phyloP scores from a whole-genome alignment of 2,797 vertebrate species.

The Cuculus canorus region DNA sequence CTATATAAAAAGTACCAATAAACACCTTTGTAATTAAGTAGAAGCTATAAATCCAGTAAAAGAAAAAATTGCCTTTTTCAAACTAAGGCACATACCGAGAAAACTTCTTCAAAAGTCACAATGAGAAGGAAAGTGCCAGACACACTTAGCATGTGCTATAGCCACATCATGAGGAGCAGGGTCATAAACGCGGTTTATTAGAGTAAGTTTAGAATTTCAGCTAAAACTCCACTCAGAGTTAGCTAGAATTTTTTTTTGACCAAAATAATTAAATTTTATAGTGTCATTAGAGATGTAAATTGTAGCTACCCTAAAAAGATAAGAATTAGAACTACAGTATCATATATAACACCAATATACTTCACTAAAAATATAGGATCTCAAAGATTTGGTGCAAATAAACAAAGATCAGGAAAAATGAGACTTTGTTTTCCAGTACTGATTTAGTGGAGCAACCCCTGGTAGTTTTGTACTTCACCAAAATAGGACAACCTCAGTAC shows the following conservation, averaged over 20 bases:
- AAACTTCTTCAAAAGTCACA: background rate
- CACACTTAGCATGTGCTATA: background rate
- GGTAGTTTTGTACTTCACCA: background rate
- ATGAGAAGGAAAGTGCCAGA: background rate
- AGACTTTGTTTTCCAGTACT: background rate
- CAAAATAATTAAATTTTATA: background rate
- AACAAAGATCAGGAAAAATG: background rate
- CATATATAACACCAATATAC: background rate
- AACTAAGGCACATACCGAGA: background rate
- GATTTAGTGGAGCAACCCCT: background rate
- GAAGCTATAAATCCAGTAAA: background rate
- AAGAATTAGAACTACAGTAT: background rate
- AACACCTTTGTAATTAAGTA: background rate
- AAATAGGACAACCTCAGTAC: background rate
- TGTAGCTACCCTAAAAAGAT: background rate
- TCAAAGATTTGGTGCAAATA: background rate
- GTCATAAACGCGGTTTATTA: background rate
- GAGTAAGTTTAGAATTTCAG: background rate
- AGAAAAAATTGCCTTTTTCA: background rate
- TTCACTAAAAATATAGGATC: background rate
- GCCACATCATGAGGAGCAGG: background rate
- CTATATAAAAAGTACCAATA: background rate
- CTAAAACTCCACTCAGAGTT: background rate
- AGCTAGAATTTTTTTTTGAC: background rate
- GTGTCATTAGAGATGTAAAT: background rate